Evolutionary conservation across 2,888 invertebrate genomes (phyloP), one percentile per base, ranked within the genome.

Genomic region (Zaprionus obscuricornis): DNA sequence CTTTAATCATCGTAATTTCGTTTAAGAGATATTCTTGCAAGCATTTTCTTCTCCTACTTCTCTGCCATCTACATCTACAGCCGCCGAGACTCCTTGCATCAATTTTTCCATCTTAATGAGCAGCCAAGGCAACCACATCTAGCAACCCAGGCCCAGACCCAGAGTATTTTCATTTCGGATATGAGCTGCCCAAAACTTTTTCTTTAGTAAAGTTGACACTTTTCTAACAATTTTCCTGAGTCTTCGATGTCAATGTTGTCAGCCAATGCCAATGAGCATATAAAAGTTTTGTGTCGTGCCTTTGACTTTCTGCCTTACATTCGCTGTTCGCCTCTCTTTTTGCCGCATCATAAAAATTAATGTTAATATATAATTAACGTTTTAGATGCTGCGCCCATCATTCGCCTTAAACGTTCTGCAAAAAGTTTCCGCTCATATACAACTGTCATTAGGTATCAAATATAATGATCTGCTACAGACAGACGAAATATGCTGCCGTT

Each of bases 1-100:
- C 67, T 58, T 62, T 75, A 72, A 72, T 71, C 66, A 55, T 47
- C 52, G 43, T 54, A 71, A 62, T 71, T 75, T 66, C 57, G 71
- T 66, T 71, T 71, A 66, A 66, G 66, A 50, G 45, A 45, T 36
- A 11, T 27, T 29, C 14, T 20, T 18, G 31, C 31, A 31, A 31
- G 8, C 13, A 10, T 13, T 0, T 7, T 1, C 11, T 18, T 1
- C 2, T 24, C 17, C 13, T 7, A 5, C 14, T 3, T 8, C 2
- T 31, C 31, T 4, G n/a, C 13, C 31, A n/a, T n/a, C n/a, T n/a
- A n/a, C n/a, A n/a, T n/a, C n/a, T n/a, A n/a, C n/a, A n/a, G n/a
- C n/a, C n/a, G n/a, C n/a, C n/a, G 14, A 11, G 31, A 14, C 31
- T 11, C 13, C 6, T 26, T n/a, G 7, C 6, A 16, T 26, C n/a